Conservation (phyloP, 2,113 vertebrate species). For the Burhinus bistriatus region DNA sequence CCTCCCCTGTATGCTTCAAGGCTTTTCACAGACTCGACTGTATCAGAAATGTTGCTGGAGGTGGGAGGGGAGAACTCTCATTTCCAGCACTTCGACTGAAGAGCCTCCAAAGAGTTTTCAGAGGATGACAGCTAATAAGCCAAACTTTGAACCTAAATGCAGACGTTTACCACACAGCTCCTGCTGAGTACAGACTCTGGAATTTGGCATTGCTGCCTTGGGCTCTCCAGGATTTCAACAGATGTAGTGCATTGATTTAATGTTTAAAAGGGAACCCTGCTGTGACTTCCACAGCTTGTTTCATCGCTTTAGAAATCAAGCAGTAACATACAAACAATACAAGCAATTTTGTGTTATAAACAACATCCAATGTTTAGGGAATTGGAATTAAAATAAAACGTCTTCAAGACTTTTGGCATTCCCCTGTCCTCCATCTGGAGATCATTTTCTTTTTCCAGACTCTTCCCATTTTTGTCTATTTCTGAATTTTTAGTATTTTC, state of each 20-base stretch:
- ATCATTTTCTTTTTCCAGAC: not conserved
- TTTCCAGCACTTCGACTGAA: not conserved
- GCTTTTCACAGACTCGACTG: not conserved
- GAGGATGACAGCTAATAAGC: conserved; percentile 17
- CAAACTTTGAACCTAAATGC: conserved; percentile 33
- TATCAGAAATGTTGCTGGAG: not conserved
- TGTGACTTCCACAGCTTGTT: conserved; percentile 65
- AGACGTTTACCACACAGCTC: not conserved
- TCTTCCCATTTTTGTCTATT: conserved; percentile 22
- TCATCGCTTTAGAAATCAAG: conserved; percentile 53
- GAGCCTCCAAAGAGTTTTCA: not conserved
- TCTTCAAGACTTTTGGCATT: conserved; percentile 57
- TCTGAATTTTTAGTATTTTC: not conserved
- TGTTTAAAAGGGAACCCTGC: conserved; percentile 59
- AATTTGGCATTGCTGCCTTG: conserved; percentile 57
- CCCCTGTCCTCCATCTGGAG: conserved; percentile 50
- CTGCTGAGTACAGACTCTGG: conserved; percentile 44
- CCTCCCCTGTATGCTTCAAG: not conserved
- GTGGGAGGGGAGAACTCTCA: not conserved
- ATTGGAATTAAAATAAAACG: conserved; percentile 53
- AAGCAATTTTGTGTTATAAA: conserved; percentile 61
- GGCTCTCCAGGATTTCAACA: conserved; percentile 63
- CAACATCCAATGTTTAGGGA: conserved; percentile 63
- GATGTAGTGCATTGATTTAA: conserved; percentile 65
- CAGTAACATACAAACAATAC: conserved; percentile 63